These are phyloP conservation scores for Otolemur crassicaudatus DNA, from an alignment of 2,797 vertebrate genomes.

Conservation along the genomic window DNA sequence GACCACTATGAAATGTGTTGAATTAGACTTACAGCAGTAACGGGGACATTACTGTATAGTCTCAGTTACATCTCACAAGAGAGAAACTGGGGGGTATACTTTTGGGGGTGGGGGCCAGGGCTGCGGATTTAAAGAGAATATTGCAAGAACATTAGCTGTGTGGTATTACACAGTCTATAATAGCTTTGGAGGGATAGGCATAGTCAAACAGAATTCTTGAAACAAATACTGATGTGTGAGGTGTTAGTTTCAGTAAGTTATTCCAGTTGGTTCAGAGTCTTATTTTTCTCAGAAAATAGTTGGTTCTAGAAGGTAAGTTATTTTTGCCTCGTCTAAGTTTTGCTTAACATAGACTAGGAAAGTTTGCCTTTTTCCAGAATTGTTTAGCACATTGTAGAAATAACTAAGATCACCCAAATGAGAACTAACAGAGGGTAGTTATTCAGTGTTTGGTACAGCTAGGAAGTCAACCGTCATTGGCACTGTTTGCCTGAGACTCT, in stretches of 20 bases:
- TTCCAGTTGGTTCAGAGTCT: not conserved
- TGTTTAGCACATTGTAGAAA: not conserved
- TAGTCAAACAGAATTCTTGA: not conserved
- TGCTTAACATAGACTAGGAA: not conserved
- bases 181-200: not conserved
- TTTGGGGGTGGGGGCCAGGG: not conserved
- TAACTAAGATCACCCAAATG: not conserved
- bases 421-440: not conserved
- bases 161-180: not conserved
- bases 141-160: not conserved
- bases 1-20: not conserved
- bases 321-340: not conserved
- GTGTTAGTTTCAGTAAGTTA: not conserved
- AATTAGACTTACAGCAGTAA: not conserved
- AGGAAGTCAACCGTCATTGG: not conserved
- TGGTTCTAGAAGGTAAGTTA: not conserved
- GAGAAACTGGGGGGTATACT: too few species aligned
- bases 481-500: rapidly evolving
- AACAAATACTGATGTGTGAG: not conserved
- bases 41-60: not conserved
- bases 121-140: not conserved
- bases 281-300: not conserved
- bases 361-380: not conserved
- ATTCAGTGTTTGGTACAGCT: not conserved
- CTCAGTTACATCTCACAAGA: not conserved